phyloP scores from a whole-genome alignment of 1,140 invertebrate genomes.

The Philopotamus ludificatus region DNA sequence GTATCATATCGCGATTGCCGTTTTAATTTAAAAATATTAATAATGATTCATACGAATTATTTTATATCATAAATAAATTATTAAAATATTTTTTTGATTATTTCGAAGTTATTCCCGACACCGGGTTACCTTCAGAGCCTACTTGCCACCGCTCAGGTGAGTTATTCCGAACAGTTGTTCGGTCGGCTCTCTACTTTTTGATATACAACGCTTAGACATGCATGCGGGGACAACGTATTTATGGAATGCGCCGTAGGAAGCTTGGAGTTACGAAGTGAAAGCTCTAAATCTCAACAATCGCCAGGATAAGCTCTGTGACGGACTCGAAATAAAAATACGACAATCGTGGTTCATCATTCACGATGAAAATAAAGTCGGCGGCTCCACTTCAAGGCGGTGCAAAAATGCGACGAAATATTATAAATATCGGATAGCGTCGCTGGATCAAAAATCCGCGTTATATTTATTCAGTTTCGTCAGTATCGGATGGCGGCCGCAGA shows the following conservation, averaged over 20 bases:
- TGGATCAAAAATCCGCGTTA: too few relatives aligned
- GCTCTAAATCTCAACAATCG: not conserved
- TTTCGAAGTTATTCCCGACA: not conserved
- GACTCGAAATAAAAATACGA: too few relatives aligned
- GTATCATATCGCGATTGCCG: constrained; percentile 3
- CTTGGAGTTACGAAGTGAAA: constrained; percentile 3
- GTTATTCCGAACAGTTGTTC: constrained; percentile 28
- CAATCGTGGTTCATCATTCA: too few relatives aligned
- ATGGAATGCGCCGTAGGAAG: constrained; percentile 25
- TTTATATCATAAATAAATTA: not conserved
- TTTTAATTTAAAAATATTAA: constrained; percentile 9
- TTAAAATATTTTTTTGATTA: not conserved
- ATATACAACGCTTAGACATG: constrained; percentile 35
- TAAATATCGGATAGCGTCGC: too few relatives aligned
- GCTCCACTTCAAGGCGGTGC: too few relatives aligned
- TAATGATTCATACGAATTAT: not conserved
- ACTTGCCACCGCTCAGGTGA: too few relatives aligned
- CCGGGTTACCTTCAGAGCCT: not conserved
- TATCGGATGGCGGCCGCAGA: too few relatives aligned
- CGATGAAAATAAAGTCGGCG: too few relatives aligned
- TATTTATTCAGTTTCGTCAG: too few relatives aligned
- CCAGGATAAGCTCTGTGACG: too few relatives aligned
- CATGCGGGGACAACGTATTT: constrained; percentile 28
- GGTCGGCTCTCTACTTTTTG: constrained; percentile 27
- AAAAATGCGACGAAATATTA: too few relatives aligned